Evolutionary conservation across 2,888 invertebrate species (phyloP).

Genomic region (Melinaea marsaeus): DNA sequence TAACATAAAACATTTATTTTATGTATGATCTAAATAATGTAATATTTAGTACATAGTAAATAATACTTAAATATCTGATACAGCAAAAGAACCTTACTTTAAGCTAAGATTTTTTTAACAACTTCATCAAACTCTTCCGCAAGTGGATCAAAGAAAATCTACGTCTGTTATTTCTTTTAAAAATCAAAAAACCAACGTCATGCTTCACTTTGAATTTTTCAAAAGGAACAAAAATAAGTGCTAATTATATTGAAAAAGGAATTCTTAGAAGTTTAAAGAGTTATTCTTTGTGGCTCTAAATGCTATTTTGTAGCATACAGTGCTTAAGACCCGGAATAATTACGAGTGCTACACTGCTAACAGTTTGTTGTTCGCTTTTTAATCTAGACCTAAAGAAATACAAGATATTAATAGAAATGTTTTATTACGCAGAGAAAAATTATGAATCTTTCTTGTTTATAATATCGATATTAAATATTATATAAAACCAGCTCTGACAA

Average conservation of each 20-base stretch:
- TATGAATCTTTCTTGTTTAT: not conserved
- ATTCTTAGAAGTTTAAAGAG: not conserved
- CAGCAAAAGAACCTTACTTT: not conserved
- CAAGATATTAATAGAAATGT: slow-evolving; percentile 1
- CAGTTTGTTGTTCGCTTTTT: slow-evolving; percentile 4
- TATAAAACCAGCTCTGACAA: too few species aligned
- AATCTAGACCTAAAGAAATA: slow-evolving; percentile 5
- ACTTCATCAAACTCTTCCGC: slow-evolving; percentile 1
- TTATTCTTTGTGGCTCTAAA: not conserved
- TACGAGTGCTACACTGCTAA: not conserved
- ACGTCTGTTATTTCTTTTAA: slow-evolving; percentile 2
- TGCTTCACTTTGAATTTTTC: not conserved
- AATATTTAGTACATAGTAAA: too few species aligned
- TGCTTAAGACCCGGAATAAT: slow-evolving; percentile 3
- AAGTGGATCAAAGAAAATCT: slow-evolving; percentile 1
- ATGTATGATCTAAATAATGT: too few species aligned
- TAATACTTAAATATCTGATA: too few species aligned
- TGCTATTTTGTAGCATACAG: slow-evolving; percentile 3
- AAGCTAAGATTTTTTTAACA: not conserved
- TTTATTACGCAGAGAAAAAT: slow-evolving; percentile 1
- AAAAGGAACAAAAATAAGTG: slow-evolving; percentile 5
- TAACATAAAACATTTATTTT: too few species aligned
- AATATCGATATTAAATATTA: too few species aligned
- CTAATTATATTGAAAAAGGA: slow-evolving; percentile 3
- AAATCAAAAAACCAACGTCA: slow-evolving; percentile 1